Base-by-base conservation (phyloP, 1,140 invertebrate genomes). In the Artemia franciscana region DNA sequence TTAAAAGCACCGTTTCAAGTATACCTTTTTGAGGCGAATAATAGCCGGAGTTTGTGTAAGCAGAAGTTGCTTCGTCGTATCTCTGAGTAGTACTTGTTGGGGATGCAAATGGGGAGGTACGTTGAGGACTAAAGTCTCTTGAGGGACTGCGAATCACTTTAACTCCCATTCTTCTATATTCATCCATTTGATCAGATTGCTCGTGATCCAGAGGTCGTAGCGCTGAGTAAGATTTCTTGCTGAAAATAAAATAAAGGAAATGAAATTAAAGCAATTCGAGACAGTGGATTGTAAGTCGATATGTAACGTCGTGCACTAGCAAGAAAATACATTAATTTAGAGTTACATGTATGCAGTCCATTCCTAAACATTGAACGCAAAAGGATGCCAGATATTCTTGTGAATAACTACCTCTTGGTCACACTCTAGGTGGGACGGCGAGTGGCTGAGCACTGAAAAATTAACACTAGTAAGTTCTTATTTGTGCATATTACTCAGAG, bases 1-100 rank as follows among this genome's bases (percentile, higher is more conserved):
- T 78, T 24, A 83, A 78, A 2, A 86, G 73, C 63, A 86, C 84
- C 57, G 84, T 86, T 71, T 86, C 84, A 65, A 86, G 72, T 66
- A 86, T 86, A 68, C 82, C 65, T 51, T 21, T 66, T 66, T 57
- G 81, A 79, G 56, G 39, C 58, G 65, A 63, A 12, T 63, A 62
- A 24, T 56, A 56, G 21, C 60, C 62, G 3, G 64, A 51, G 30
- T 23, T 59, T 5, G 60, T 28, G 0, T 82, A 80, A n/a, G 80
- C 80, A 5, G 76, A 79, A 24, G 78, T 78, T 7, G 79, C 79
- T 30, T 79, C 79, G 66, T 80, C 75, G 63, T 77, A 65, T 23
- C 60, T 62, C 9, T 60, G 56, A 26, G 68, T 63, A 64, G 61
- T 57, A 58, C 71, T 70, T n/a, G 71, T 65, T 30, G 70, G 65